These are phyloP conservation scores for Diphyllodes magnificus DNA, from an alignment of 2,113 vertebrate genomes.

Conservation along the genomic window DNA sequence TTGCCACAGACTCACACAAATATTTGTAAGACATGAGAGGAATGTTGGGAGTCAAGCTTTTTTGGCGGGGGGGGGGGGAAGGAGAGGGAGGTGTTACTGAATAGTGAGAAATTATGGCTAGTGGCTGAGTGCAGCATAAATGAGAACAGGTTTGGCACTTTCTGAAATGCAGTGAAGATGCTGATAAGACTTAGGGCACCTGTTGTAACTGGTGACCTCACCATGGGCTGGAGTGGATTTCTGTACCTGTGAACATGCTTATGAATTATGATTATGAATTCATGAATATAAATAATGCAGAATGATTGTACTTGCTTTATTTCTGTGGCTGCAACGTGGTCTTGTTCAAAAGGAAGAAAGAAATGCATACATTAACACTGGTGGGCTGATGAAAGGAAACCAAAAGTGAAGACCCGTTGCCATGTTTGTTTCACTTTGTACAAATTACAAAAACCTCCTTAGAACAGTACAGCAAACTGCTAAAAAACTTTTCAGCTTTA, in stretches of 20 bases:
- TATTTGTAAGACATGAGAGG: neutral
- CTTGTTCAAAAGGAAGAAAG: neutral
- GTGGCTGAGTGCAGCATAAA: neutral
- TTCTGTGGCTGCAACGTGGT: neutral
- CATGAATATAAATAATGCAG: neutral
- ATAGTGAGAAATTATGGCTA: neutral
- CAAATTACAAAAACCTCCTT: neutral
- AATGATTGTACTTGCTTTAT: neutral
- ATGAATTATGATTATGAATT: neutral
- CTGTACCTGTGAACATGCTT: neutral
- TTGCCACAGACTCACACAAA: neutral
- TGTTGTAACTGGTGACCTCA: neutral
- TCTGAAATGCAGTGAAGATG: neutral
- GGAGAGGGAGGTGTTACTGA: neutral
- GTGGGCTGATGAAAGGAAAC: neutral
- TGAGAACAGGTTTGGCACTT: neutral
- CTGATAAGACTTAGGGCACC: neutral
- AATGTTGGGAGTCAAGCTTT: slow-evolving; percentile 2
- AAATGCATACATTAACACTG: neutral
- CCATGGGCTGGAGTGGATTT: neutral
- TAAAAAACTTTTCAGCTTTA: neutral
- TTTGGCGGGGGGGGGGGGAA: too few relatives aligned
- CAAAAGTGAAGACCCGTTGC: neutral
- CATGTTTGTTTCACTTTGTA: neutral
- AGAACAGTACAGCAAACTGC: neutral